These are phyloP conservation scores for Condylostylus longicornis DNA, from an alignment of 1,140 invertebrate species.

Conservation along the genomic window DNA sequence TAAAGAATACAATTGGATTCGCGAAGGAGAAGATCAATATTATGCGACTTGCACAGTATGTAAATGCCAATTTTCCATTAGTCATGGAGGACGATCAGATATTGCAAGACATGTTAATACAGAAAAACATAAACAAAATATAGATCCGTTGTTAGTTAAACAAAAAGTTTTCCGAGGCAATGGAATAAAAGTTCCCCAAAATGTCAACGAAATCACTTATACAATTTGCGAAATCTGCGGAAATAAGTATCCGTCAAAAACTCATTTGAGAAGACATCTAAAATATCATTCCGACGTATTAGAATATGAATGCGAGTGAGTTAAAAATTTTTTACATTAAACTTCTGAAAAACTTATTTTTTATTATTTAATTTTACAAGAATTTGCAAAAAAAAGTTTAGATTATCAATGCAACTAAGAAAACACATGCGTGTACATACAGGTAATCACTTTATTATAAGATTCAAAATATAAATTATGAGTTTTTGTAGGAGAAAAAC, in stretches of 20 bases:
- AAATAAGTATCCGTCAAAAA: conserved; percentile 25
- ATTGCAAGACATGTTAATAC: no score
- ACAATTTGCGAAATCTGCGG: conserved; percentile 30
- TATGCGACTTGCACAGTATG: no score
- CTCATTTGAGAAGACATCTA: conserved; percentile 24
- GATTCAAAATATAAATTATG: conserved; percentile 29
- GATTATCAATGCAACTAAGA: no score
- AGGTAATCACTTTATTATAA: conserved; percentile 27
- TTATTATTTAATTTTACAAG: neutral
- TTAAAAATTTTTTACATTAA: neutral
- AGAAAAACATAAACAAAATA: no score
- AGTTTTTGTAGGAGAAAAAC: conserved; percentile 28
- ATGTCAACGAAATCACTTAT: no score
- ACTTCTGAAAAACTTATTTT: neutral
- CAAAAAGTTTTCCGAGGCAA: no score
- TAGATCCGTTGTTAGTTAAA: no score
- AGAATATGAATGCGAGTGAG: conserved; percentile 29
- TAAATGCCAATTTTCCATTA: no score
- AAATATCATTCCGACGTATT: conserved; percentile 25
- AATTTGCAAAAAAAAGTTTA: conserved; percentile 7
- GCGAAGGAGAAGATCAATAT: no score
- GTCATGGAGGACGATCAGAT: no score
- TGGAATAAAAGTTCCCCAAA: no score
- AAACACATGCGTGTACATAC: conserved; percentile 23
- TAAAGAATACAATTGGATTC: no score